Evolutionary conservation across 1,140 invertebrate genomes (phyloP).

Genomic region (Heterodera carotae): DNA sequence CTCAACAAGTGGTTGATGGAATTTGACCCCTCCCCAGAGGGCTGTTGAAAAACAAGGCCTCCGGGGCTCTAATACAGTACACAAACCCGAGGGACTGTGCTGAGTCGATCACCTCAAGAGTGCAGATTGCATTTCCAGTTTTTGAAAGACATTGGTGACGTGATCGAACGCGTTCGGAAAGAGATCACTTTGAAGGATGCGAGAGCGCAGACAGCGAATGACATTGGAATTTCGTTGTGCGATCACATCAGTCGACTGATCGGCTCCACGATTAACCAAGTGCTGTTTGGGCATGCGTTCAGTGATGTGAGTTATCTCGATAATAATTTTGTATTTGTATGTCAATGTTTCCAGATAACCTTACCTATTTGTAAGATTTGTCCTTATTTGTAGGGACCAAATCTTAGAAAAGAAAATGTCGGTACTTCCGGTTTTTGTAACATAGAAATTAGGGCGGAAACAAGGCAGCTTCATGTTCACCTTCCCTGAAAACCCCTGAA

Average conservation of each 20-base stretch:
- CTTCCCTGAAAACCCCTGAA: too few relatives aligned
- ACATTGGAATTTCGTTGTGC: not conserved
- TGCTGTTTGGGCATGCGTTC: slow-evolving; percentile 24
- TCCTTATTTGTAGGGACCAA: not conserved
- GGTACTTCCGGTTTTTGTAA: too few relatives aligned
- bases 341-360: not conserved
- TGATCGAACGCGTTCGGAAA: not conserved
- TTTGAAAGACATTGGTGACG: not conserved
- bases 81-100: not conserved
- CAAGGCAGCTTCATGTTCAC: too few relatives aligned
- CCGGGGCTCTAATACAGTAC: too few relatives aligned
- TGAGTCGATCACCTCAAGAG: not conserved
- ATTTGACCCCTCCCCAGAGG: too few relatives aligned
- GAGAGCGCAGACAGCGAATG: not conserved
- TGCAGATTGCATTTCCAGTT: not conserved
- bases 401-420: too few relatives aligned
- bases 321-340: not conserved
- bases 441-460: too few relatives aligned
- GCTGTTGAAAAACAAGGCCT: too few relatives aligned
- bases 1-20: too few relatives aligned
- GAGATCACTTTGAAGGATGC: slow-evolving; percentile 22
- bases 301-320: not conserved
- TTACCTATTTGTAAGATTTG: not conserved
- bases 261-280: slow-evolving; percentile 25
- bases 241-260: slow-evolving; percentile 5